phyloP scores from a whole-genome alignment of 2,888 invertebrate genomes.

The Metacarcinus magister region DNA sequence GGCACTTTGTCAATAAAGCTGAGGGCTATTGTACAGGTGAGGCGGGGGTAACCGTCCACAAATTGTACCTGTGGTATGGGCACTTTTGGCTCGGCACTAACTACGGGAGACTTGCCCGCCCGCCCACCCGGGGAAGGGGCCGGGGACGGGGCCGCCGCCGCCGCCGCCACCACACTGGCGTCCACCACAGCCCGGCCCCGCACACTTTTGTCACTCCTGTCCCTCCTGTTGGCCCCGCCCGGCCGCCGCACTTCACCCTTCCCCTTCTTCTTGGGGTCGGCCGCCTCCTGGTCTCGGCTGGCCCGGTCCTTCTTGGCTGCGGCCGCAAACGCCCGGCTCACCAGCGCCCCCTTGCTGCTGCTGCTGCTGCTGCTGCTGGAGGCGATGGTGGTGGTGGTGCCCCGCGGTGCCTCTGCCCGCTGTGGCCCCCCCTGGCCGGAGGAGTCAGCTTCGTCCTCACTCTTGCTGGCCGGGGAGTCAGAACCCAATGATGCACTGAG shows the following conservation, averaged over 20 bases:
- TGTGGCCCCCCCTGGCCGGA: constrained; percentile 42
- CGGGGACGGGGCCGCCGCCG: constrained; percentile 16
- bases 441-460: constrained; percentile 65
- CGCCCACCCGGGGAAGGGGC: constrained; percentile 62
- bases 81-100: constrained; percentile 79
- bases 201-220: constrained; percentile 69
- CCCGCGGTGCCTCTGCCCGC: constrained; percentile 39
- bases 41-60: constrained; percentile 75
- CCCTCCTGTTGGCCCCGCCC: constrained; percentile 51
- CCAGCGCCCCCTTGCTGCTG: constrained; percentile 63
- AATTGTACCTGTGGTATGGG: constrained; percentile 78
- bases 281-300: constrained; percentile 68
- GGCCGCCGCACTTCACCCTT: constrained; percentile 19
- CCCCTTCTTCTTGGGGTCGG: constrained; percentile 56
- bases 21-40: constrained; percentile 80
- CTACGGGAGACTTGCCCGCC: constrained; percentile 70
- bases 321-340: constrained; percentile 66
- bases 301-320: constrained; percentile 65
- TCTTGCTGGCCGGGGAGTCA: constrained; percentile 65
- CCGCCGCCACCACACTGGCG: constrained; percentile 62
- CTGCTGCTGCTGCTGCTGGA: background rate
- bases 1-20: constrained; percentile 81
- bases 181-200: constrained; percentile 68
- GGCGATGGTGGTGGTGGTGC: background rate
- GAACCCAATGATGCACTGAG: constrained; percentile 66